Base-by-base conservation (phyloP, 2,113 vertebrate genomes). In the Scortum barcoo region DNA sequence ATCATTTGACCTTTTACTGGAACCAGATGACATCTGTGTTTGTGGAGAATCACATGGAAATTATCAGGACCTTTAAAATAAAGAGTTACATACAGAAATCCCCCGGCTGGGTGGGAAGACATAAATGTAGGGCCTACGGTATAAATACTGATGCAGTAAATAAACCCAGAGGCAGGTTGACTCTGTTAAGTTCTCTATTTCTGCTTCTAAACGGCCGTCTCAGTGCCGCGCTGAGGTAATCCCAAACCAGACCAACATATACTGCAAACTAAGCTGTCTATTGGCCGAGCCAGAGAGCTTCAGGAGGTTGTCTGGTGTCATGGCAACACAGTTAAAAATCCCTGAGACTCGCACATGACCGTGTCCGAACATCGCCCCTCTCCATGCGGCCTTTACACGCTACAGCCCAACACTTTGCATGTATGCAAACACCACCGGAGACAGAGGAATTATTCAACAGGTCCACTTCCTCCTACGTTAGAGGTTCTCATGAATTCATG, bases 301-400 rank as follows among this genome's bases (percentile, higher is more conserved):
- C 53, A 36, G 80, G 60, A 87, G 76, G 76, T 80, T n/a, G 86
- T 88, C 86, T 89, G 73, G 44, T 81, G 72, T 74, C 86, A 89
- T 86, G 76, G 87, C 68, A 83, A 72, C 84, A 56, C 3, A 3
- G 17, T 40, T 38, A 13, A 60, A 46, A 63, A 79, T 70, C 65
- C 33, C 42, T 0, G 22, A 36, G 22, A 24, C 30, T 33, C 24
- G 3, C 36, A 76, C 56, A 69, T 17, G 42, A 62, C 17, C 5
- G 0, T 22, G 58, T 67, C 22, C 17, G 9, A 56, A 62, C n/a
- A 36, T 62, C 56, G 53, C 63, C 48, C 22, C 28, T 20, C 42
- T 26, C n/a, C 67, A 54, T 0, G 30, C 40, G 44, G 53, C 48
- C 30, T n/a, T 28, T n/a, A 57, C 30, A 8, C 16, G 33, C 13